Evolutionary conservation across 2,113 vertebrate species (phyloP).

Genomic region (Microcebus ravelobensis): DNA sequence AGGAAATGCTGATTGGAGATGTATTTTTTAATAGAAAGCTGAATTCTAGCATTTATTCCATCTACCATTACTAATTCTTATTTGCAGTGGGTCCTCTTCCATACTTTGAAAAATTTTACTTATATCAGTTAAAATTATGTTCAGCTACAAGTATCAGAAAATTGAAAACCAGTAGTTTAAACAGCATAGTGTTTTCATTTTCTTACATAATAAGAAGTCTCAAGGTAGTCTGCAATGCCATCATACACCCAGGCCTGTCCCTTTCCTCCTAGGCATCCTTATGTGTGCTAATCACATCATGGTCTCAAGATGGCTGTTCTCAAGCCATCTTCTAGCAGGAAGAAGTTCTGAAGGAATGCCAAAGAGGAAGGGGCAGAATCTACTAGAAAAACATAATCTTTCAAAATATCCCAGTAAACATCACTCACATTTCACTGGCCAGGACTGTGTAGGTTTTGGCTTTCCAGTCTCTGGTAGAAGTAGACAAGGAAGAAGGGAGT

Average conservation of each 20-base stretch:
- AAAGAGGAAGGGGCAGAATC: background rate
- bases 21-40: background rate
- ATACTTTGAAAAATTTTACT: background rate
- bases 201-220: background rate
- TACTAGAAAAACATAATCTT: background rate
- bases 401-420: background rate
- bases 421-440: background rate
- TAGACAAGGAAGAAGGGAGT: background rate
- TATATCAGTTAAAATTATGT: background rate
- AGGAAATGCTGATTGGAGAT: background rate
- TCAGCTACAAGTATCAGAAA: background rate
- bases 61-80: background rate
- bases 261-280: background rate
- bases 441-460: background rate
- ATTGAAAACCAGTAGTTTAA: constrained; percentile 9
- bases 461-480: background rate
- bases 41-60: background rate
- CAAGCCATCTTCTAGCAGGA: background rate
- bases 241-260: background rate
- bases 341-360: background rate
- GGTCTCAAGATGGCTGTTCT: background rate
- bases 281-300: background rate
- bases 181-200: background rate
- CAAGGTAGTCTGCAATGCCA: background rate
- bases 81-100: background rate